These are phyloP conservation scores for Bembecia ichneumoniformis DNA, from an alignment of 2,888 invertebrate species.

Conservation along the genomic window DNA sequence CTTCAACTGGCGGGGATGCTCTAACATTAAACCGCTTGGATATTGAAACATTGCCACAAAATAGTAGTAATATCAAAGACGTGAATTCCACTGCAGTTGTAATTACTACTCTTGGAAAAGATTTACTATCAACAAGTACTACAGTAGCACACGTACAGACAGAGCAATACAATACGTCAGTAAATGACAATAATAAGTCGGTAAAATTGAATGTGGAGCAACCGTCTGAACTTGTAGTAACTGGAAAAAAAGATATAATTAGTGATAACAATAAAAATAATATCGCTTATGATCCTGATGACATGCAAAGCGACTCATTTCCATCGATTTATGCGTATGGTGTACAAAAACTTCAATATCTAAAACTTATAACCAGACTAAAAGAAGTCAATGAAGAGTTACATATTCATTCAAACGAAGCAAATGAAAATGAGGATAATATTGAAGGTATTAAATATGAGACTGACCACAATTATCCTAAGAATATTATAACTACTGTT, in stretches of 20 bases:
- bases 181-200: constrained; percentile 8
- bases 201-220: constrained; percentile 13
- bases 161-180: constrained; percentile 6
- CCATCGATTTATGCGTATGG: constrained; percentile 56
- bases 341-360: constrained; percentile 51
- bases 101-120: neutral
- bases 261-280: constrained; percentile 12
- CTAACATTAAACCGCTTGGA: constrained; percentile 22
- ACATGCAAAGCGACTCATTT: constrained; percentile 58
- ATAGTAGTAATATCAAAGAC: neutral
- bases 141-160: too few relatives aligned
- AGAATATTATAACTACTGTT: constrained; percentile 13
- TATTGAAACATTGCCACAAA: neutral
- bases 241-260: constrained; percentile 12
- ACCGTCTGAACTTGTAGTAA: constrained; percentile 19
- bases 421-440: constrained; percentile 29
- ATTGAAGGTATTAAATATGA: constrained; percentile 45
- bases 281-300: constrained; percentile 52
- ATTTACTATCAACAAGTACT: neutral
- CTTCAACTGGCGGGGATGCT: constrained; percentile 38
- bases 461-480: constrained; percentile 21
- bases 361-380: constrained; percentile 46
- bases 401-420: constrained; percentile 49
- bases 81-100: neutral
- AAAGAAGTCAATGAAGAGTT: constrained; percentile 51